Conservation (phyloP, 2,797 vertebrate species). For the Scolopax bukidnonensis region DNA sequence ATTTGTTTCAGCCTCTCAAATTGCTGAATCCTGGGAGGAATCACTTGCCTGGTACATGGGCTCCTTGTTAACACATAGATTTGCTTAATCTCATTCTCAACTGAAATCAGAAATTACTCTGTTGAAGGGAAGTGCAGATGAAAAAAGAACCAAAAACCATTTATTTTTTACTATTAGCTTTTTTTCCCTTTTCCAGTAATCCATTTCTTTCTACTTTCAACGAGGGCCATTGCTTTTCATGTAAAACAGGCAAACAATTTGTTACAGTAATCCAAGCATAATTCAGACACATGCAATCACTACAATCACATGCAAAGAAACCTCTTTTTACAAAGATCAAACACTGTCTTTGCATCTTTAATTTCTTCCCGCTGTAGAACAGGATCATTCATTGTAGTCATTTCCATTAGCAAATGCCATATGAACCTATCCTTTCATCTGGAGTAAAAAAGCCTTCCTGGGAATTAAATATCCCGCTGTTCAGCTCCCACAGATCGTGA, state of each 20-base stretch:
- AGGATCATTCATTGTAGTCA: background rate
- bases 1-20: background rate
- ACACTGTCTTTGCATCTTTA: background rate
- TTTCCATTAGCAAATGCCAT: background rate
- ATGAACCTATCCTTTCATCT: background rate
- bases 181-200: background rate
- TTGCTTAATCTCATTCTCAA: background rate
- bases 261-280: background rate
- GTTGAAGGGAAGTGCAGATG: background rate
- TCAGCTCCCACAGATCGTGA: background rate
- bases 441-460: background rate
- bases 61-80: background rate
- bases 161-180: background rate
- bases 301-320: background rate
- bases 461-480: background rate
- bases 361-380: background rate
- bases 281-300: background rate
- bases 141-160: background rate
- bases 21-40: background rate
- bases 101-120: background rate
- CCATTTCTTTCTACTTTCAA: background rate
- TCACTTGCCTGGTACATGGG: background rate
- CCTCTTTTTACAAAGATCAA: background rate
- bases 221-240: background rate
- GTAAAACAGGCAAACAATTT: background rate